Conservation (phyloP, 2,113 vertebrate species). For the Hyperopisus bebe region DNA sequence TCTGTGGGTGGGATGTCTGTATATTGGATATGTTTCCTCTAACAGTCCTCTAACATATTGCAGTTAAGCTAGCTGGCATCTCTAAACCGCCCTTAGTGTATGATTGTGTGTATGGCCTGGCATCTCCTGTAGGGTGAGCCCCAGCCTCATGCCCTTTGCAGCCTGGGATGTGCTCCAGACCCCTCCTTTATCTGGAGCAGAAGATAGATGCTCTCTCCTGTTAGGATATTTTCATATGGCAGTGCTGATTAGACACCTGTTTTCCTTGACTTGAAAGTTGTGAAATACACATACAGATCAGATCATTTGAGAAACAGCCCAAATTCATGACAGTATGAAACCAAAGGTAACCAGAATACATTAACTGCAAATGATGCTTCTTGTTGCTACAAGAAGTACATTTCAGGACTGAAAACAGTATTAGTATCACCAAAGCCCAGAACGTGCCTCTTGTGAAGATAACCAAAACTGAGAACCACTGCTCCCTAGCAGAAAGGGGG, state of each 20-base stretch:
- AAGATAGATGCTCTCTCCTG: neutral
- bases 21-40: neutral
- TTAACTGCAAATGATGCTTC: neutral
- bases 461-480: neutral
- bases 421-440: neutral
- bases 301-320: neutral
- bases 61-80: neutral
- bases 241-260: neutral
- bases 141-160: neutral
- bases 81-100: neutral
- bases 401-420: neutral
- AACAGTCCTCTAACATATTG: neutral
- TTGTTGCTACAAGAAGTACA: neutral
- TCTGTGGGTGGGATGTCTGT: neutral
- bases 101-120: neutral
- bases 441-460: neutral
- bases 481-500: neutral
- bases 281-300: neutral
- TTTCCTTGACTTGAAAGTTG: neutral
- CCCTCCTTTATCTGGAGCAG: neutral
- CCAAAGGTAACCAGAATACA: neutral
- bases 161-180: neutral
- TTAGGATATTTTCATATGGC: neutral
- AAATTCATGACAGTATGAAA: neutral
- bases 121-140: neutral